Evolutionary conservation across 2,888 invertebrate species (phyloP), one percentile per base, ranked within the genome.

Genomic region (Eupithecia subumbrata): DNA sequence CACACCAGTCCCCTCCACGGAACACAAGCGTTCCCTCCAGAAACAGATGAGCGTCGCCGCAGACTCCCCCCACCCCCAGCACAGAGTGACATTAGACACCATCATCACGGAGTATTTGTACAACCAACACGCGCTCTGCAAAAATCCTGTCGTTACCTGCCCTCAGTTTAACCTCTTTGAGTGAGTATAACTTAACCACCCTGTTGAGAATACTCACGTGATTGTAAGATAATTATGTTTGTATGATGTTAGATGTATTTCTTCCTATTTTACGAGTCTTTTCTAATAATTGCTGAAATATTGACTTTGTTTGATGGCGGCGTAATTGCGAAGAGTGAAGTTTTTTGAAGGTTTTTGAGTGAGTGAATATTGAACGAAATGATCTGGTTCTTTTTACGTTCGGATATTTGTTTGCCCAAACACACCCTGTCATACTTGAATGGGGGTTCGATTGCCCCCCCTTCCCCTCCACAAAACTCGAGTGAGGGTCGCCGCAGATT

Each of bases 61-160:
- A 88, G 91, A 89, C 91, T 88, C 89, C 0, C 40, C 85, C 3
- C 83, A 83, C 37, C 60, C 80, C 87, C 77, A 87, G 18, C 92
- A 93, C 71, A 87, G 96, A 11, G 96, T 97, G 74, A 97, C 97
- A 0, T 94, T 99, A 37, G 98, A 98, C 90, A 97, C 97, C 66
- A 99, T 99, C 86, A 98, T 99, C 80, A 99, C 98, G 0, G 99
- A 99, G 91, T 99, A 99, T 93, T 95, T 99, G 72, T 97, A 98
- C 84, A 98, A 99, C 93, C 99, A 99, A 91, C 99, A 99, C 93
- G 97, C 99, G n/a, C 95, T 98, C 11, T 99, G 99, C 95, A 98
- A 98, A 93, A 98, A 99, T 92, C 99, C 99, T 0, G 98, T 99
- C 95, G 98, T 98, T 48, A 99, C 99, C 0, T 99, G 99, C 92